Evolutionary conservation across 2,888 invertebrate genomes (phyloP).

Genomic region (Villa cingulata): DNA sequence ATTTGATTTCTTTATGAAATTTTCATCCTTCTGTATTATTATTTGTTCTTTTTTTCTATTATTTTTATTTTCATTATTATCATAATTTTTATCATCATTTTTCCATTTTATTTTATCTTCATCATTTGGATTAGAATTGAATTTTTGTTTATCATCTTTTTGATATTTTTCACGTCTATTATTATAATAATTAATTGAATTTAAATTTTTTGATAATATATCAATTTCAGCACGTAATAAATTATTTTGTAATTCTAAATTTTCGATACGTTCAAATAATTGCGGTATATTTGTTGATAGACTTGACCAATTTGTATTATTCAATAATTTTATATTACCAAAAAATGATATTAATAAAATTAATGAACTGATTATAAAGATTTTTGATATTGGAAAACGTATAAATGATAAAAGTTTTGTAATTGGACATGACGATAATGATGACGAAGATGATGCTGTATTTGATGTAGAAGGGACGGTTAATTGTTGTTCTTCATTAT

Average conservation of each 20-base stretch:
- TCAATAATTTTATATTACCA: slow-evolving; percentile 20
- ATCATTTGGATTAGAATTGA: neutral
- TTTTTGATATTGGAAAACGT: slow-evolving; percentile 20
- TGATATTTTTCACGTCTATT: too few species aligned
- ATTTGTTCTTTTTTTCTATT: neutral
- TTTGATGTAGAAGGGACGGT: neutral
- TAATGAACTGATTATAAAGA: slow-evolving; percentile 24
- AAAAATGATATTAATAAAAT: slow-evolving; percentile 24
- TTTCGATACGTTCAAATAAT: slow-evolving; percentile 18
- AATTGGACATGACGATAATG: slow-evolving; percentile 5
- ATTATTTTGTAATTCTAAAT: slow-evolving; percentile 29
- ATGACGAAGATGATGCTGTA: neutral
- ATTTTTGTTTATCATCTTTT: slow-evolving; percentile 1
- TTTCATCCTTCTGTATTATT: neutral
- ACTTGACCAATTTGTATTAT: slow-evolving; percentile 9
- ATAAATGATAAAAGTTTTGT: slow-evolving; percentile 9
- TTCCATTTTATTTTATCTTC: neutral
- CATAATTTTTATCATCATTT: slow-evolving; percentile 2
- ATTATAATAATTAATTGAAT: slow-evolving; percentile 14
- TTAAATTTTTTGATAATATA: slow-evolving; percentile 27
- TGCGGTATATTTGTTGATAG: slow-evolving; percentile 13
- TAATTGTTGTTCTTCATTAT: neutral
- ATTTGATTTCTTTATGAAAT: neutral
- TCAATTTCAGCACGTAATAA: slow-evolving; percentile 32
- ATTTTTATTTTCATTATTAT: slow-evolving; percentile 6